Percentiles rank a stretch among this genome's conserved stretches.
Conservation (phyloP, 2,113 vertebrate genomes). For the Ornithorhynchus anatinus region DNA sequence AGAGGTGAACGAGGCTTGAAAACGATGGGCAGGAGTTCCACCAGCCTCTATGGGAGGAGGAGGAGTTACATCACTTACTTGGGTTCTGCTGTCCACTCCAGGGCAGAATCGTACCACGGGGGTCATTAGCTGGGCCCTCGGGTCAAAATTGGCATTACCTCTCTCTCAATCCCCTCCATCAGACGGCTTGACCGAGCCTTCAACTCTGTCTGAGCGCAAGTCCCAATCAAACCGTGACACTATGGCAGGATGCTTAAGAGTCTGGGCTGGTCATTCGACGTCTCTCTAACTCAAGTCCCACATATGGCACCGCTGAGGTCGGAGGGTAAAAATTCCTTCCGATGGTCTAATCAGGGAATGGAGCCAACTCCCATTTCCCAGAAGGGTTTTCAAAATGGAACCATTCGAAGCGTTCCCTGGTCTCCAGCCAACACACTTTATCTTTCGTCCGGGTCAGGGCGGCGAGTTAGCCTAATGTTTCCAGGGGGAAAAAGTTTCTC, state of each 20-base stretch:
- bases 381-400: slow-evolving; percentile 11
- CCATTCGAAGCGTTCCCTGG: slow-evolving; percentile 20
- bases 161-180: slow-evolving; percentile 60
- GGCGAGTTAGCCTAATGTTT: slow-evolving; percentile 35
- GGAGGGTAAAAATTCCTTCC: slow-evolving; percentile 18
- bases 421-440: not conserved
- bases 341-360: slow-evolving; percentile 11
- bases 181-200: slow-evolving; percentile 42
- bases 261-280: no score
- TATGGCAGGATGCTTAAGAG: no score
- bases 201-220: no score
- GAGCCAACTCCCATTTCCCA: slow-evolving; percentile 2
- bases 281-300: no score
- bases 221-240: no score
- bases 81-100: not conserved
- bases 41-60: slow-evolving; percentile 7
- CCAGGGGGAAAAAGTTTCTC: not conserved
- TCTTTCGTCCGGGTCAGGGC: slow-evolving; percentile 10
- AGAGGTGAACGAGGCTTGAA: slow-evolving; percentile 2
- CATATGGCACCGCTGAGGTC: no score
- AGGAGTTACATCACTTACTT: not conserved
- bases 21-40: not conserved
- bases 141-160: slow-evolving; percentile 47
- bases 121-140: not conserved
- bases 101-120: not conserved